Base-by-base conservation (phyloP, 2,113 vertebrate genomes). In the Arenaria interpres region DNA sequence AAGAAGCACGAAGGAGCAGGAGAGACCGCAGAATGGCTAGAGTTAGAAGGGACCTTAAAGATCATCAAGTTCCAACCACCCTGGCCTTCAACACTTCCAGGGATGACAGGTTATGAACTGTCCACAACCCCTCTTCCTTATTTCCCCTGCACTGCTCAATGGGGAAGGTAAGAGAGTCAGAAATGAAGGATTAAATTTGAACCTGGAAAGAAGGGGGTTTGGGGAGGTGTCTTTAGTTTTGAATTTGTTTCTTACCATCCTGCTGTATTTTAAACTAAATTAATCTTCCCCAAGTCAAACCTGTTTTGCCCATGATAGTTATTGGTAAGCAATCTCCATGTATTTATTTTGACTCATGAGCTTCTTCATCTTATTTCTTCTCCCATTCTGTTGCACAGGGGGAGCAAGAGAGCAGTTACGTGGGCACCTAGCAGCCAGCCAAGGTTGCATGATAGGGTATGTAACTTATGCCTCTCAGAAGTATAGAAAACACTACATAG, bases 61-160 rank as follows among this genome's bases (percentile, higher is more conserved):
- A 48, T 22, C 21, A 22, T 12, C 46, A 22, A 22, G 46, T 48
- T 48, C 46, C 46, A 48, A 48, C 46, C 20, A 48, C 21, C 45
- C 46, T 22, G 21, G 46, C 46, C 46, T 22, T 48, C 12, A 48
- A 48, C 21, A 48, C 21, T 48, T 48, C 46, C 20, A 48, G 46
- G 46, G 46, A 63, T 16, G 7, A 74, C 75, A 21, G 6, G 14
- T 76, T 76, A 32, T 8, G 3, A 76, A 71, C 25, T 46, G 37
- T 27, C 21, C 30, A 46, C 24, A 81, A 20, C 2, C 16, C 27
- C 62, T 30, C 24, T 50, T 67, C 30, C 25, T 48, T 20, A 32
- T 20, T 10, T 57, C 24, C 16, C 33, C 37, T 28, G 24, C 1
- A 0, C 35, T 56, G 19, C 18, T 68, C 1, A 0, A 35, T 3